Base-by-base conservation (phyloP, 2,888 invertebrate species). In the Plutella xylostella region DNA sequence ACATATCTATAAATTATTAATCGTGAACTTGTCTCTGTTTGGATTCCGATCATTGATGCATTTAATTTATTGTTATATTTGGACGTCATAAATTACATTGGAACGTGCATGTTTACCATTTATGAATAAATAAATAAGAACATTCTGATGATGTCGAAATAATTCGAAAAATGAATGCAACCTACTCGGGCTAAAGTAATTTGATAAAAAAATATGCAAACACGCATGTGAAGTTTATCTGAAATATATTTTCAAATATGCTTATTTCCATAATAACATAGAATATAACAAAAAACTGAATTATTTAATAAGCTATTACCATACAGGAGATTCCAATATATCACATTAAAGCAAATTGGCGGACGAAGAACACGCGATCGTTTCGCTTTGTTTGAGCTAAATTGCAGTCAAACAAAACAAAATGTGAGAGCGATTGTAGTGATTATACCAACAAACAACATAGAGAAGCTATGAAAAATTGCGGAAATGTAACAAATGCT, bases 1-100 rank as follows among this genome's bases (percentile, higher is more conserved):
- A 72, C 62, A 62, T 66, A 59, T 56, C 68, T 65, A 73, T 78
- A 62, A 72, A 79, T 77, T 66, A 78, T 78, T 74, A 68, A 77
- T 74, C 58, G 52, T 50, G 51, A 51, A 46, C 50, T 55, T 56
- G 58, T 51, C 57, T 57, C 53, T 48, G 53, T 55, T 48, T 51
- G 59, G 60, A 69, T 67, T 56, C 58, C 53, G 48, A 45, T 55
- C 66, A 72, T 73, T 74, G 68, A 71, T 65, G 59, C 49, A 53
- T 59, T 60, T 61, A 66, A 75, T 75, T 75, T 75, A 72, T 72
- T 60, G 56, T 57, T 55, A 57, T 61, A 53, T 63, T 65, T 59
- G 49, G 54, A 56, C 51, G 47, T 59, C 61, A 55, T 71, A 64
- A 68, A 73, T 70, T 65, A 20, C 21, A 19, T 38, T 30, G 5